A percentile compares a stretch with the other conserved stretches of the same genome.
These are phyloP conservation scores for Clarias pachynema DNA, from an alignment of 2,797 vertebrate species.

Conservation along the genomic window DNA sequence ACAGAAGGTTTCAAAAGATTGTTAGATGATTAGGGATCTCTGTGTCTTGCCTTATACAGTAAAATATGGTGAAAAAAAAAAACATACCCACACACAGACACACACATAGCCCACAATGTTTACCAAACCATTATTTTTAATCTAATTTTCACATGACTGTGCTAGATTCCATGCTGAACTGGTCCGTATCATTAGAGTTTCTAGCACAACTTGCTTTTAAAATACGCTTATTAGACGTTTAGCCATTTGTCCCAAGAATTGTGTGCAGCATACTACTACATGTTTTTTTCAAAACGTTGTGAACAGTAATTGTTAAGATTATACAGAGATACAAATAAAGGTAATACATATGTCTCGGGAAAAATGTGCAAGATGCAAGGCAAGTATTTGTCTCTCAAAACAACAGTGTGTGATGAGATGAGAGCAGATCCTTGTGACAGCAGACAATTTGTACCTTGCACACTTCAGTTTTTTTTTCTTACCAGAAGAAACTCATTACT, in stretches of 20 bases:
- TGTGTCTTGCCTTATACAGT: conserved; percentile 9
- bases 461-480: conserved; percentile 8
- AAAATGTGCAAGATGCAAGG: background rate
- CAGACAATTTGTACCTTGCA: conserved; percentile 13
- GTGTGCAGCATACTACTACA: background rate
- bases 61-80: background rate
- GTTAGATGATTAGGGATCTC: background rate
- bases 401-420: conserved; percentile 1
- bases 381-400: conserved; percentile 6
- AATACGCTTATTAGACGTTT: background rate
- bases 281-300: no score
- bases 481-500: background rate
- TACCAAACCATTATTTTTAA: background rate
- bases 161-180: background rate
- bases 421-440: background rate
- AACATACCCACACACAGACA: background rate
- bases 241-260: background rate
- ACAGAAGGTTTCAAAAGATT: background rate
- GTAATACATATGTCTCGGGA: background rate
- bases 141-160: background rate
- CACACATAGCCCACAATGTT: background rate
- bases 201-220: background rate
- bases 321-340: background rate
- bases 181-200: background rate
- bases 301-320: background rate